Base-by-base conservation (phyloP, 2,113 vertebrate species). In the Alouatta palliata region DNA sequence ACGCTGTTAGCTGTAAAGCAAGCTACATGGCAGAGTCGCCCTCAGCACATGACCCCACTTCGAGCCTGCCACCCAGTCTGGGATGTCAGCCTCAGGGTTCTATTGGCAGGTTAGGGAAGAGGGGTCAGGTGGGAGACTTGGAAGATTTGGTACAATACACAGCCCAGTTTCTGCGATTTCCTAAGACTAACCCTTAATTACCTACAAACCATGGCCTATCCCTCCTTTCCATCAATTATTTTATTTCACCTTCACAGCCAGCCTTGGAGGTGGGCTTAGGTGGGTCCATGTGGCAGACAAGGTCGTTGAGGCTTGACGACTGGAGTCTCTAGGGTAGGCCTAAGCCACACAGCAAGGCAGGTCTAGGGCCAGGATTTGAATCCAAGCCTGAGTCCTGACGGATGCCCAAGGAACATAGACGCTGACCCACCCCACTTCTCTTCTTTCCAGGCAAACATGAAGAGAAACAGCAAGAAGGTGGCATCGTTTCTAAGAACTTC, bases 401-500 rank as follows among this genome's bases (percentile, higher is more conserved):
- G 3, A 20, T 6, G 4, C 30, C n/a, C 10, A 0, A 0, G 32
- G 25, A 58, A 10, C 9, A 0, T 0, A 20, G 25, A 45, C 32
- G 43, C 25, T 98, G 80, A 98, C 27, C 0, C 0, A 2, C 14
- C n/a, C 40, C 91, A 8, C 96, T 98, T 70, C 25, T 56, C 77
- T 97, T 95, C 93, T 96, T 96, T 91, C 43, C 98, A 99, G 99
- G 99, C 92, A 99, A 99, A 97, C 99, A 99, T 0, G 99, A 99
- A 97, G 99, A 99, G 98, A 99, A 99, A 97, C 99, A 99, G 95
- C 99, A 99, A 35, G 99, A 99, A 98, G 99, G 99, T 14, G 99
- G 99, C 49, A 99, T 99, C 3, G 99, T 99, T 91, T 99, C 99
- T 91, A 99, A 99, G 99, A 99, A 99, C 98, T 99, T 99, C 99